These are phyloP conservation scores for Epinotia nisella DNA, from an alignment of 2,888 invertebrate genomes.

Conservation along the genomic window DNA sequence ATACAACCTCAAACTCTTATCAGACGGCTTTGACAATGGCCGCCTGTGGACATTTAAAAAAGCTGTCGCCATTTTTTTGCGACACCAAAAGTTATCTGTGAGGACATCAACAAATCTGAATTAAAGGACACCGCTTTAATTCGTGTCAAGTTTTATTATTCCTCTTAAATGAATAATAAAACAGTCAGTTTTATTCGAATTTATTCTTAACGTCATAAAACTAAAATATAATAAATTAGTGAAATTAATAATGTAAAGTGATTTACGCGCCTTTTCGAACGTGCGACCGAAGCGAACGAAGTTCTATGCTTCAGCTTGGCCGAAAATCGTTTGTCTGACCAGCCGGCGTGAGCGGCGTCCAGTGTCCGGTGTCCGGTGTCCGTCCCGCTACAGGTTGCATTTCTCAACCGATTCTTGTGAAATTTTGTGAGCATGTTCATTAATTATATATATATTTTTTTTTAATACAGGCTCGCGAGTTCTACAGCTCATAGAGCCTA, in stretches of 20 bases:
- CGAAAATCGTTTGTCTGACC: too few relatives aligned
- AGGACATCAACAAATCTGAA: constrained; percentile 57
- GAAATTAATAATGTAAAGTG: constrained; percentile 44
- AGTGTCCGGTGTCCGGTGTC: too few relatives aligned
- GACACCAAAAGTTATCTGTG: constrained; percentile 64
- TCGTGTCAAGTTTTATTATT: constrained; percentile 57
- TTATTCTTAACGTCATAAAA: not conserved
- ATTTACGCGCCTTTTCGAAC: constrained; percentile 73
- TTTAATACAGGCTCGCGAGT: too few relatives aligned
- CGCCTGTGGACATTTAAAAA: constrained; percentile 35
- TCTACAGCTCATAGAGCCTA: too few relatives aligned
- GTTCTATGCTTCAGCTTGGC: too few relatives aligned
- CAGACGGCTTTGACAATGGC: constrained; percentile 15
- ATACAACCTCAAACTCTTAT: constrained; percentile 27
- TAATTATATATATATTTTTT: too few relatives aligned
- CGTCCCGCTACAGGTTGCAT: too few relatives aligned
- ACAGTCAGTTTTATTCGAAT: not conserved
- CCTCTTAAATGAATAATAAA: constrained; percentile 2
- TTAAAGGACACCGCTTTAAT: constrained; percentile 55
- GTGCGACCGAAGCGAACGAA: too few relatives aligned
- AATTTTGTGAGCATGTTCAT: too few relatives aligned
- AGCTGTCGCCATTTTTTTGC: constrained; percentile 42
- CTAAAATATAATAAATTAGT: not conserved
- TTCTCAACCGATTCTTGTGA: too few relatives aligned
- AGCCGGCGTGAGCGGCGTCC: too few relatives aligned